Evolutionary conservation across 2,888 invertebrate species (phyloP), one percentile per base, ranked within the genome.

Genomic region (Exocentrus adspersus): DNA sequence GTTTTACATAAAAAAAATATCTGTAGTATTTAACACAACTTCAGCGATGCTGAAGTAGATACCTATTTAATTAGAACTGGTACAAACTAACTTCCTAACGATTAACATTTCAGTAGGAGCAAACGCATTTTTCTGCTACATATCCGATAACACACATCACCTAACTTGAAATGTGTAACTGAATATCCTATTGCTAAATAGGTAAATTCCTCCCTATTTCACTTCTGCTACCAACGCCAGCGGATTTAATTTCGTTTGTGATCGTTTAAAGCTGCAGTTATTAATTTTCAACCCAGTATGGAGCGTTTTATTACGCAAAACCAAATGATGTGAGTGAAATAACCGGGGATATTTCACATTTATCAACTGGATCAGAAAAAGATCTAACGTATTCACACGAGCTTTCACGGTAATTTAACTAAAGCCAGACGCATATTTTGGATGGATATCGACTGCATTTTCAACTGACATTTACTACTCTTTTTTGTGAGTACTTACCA

Each of bases 331-430:
- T 21, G 43, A 30, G 16, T 28, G 24, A 54, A 54, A 54, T 43
- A 28, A 42, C 28, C 54, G 24, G 17, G 17, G n/a, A 24, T 42
- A 17, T 28, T 28, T 42, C 42, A 54, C 28, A 54, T 54, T 54
- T 53, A 42, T 17, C 54, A 54, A 43, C 42, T 43, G 43, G 28
- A 54, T 54, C 43, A 42, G 5, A 42, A 28, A 54, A 17, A 43
- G 43, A 54, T 42, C 28, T 28, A 24, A 28, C 9, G 43, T 42
- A 54, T 28, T 43, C 16, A 21, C 53, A 21, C 14, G 53, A 53
- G 12, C n/a, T 43, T 54, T 54, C 43, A 54, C 43, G 43, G 54
- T 43, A 54, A 54, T 54, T 43, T 54, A 43, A 42, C 24, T 14
- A 54, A 54, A 43, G 24, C 43, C 24, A 30, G 42, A 42, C 41